Evolutionary conservation across 2,888 invertebrate species (phyloP).

Genomic region (Aphodius granarius): DNA sequence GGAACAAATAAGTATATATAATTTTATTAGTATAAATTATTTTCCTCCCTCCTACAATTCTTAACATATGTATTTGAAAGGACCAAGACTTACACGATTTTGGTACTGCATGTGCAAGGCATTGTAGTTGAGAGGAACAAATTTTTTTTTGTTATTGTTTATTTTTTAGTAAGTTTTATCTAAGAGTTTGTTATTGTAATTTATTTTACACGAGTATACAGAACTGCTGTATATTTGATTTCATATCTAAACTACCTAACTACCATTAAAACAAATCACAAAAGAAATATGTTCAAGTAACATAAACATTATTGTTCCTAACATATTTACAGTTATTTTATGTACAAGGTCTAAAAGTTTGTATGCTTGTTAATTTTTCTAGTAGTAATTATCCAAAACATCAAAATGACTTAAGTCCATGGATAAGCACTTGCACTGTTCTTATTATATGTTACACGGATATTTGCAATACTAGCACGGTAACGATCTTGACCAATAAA

Average conservation of each 20-base stretch:
- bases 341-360: background rate
- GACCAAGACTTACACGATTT: background rate
- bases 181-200: background rate
- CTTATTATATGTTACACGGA: conserved; percentile 1
- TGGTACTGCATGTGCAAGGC: background rate
- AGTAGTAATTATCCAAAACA: conserved; percentile 31
- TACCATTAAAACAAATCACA: conserved; percentile 8
- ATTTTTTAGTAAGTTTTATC: background rate
- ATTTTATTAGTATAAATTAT: background rate
- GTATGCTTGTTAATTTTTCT: conserved; percentile 3
- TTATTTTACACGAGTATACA: background rate
- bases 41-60: background rate
- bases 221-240: conserved; percentile 20
- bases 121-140: conserved; percentile 4
- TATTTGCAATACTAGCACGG: conserved; percentile 27
- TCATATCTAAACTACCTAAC: conserved; percentile 35
- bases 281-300: background rate
- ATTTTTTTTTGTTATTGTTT: background rate
- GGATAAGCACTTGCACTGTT: conserved; percentile 10
- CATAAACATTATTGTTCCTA: background rate
- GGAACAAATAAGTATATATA: background rate
- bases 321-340: conserved; percentile 11
- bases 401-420: conserved; percentile 28
- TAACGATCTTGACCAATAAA: conserved; percentile 16
- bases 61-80: background rate